Evolutionary conservation across 2,797 vertebrate species (phyloP).

Genomic region (Galagoides demidoff): DNA sequence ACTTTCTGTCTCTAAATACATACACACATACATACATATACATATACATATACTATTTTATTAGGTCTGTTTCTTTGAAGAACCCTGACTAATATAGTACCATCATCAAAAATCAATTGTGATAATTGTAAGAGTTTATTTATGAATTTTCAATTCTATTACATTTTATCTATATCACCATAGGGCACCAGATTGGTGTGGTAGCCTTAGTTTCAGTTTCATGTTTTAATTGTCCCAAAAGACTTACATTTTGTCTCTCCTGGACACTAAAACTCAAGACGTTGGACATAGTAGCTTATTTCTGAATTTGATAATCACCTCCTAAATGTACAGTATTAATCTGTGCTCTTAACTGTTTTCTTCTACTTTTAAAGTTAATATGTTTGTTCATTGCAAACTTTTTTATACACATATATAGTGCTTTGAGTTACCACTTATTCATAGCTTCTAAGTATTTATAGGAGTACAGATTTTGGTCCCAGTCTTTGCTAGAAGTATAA

Average conservation of each 20-base stretch:
- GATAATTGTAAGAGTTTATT: neutral
- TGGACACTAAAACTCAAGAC: neutral
- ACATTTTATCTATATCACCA: neutral
- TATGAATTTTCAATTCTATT: neutral
- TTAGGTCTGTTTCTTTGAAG: neutral
- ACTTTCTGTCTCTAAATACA: no score
- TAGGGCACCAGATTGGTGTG: neutral
- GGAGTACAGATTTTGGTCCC: neutral
- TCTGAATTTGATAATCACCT: neutral
- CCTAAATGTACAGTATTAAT: neutral
- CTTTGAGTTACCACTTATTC: neutral
- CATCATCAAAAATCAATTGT: neutral
- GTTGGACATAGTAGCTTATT: neutral
- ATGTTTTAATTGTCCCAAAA: neutral
- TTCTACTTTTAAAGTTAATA: neutral
- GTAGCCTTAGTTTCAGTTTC: neutral
- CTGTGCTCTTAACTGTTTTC: neutral
- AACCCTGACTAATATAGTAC: neutral
- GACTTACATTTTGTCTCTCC: neutral
- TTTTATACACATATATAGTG: neutral
- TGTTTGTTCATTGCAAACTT: neutral
- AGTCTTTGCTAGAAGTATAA: slow-evolving; percentile 18
- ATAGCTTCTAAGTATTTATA: neutral
- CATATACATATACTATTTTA: neutral
- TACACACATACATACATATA: neutral